Conservation (phyloP, 2,797 vertebrate genomes). For the Urophycis tenuis region DNA sequence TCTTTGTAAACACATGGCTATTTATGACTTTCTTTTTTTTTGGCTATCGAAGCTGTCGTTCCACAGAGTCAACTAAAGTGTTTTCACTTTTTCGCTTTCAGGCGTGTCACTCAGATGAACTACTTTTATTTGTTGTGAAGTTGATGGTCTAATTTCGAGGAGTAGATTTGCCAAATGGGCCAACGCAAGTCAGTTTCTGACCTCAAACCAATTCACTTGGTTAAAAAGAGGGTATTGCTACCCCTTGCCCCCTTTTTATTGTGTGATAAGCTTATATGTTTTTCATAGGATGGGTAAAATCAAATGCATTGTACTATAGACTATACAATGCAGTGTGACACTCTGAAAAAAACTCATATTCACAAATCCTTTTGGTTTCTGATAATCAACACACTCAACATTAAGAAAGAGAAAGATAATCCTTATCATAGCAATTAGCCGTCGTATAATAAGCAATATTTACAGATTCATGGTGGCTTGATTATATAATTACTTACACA, state of each 20-base stretch:
- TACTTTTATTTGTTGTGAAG: not conserved
- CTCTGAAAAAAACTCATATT: conserved; percentile 38
- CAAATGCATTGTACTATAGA: not conserved
- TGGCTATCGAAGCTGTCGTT: not conserved
- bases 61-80: not conserved
- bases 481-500: not conserved
- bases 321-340: not conserved
- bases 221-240: no score
- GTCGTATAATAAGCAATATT: conserved; percentile 33
- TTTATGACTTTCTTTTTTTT: conserved; percentile 12
- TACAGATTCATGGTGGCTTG: conserved; percentile 34
- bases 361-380: conserved; percentile 29
- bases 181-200: not conserved
- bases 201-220: no score
- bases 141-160: not conserved
- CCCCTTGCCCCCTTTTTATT: no score
- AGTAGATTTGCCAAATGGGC: not conserved
- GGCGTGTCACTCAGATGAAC: not conserved
- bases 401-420: conserved; percentile 48
- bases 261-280: not conserved
- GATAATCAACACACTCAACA: conserved; percentile 11
- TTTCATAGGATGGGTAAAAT: not conserved
- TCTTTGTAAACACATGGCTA: conserved; percentile 44
- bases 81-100: not conserved
- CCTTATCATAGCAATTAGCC: conserved; percentile 66